Evolutionary conservation across 2,888 invertebrate genomes (phyloP), one percentile per base, ranked within the genome.

Genomic region (Caenorhabditis becei): DNA sequence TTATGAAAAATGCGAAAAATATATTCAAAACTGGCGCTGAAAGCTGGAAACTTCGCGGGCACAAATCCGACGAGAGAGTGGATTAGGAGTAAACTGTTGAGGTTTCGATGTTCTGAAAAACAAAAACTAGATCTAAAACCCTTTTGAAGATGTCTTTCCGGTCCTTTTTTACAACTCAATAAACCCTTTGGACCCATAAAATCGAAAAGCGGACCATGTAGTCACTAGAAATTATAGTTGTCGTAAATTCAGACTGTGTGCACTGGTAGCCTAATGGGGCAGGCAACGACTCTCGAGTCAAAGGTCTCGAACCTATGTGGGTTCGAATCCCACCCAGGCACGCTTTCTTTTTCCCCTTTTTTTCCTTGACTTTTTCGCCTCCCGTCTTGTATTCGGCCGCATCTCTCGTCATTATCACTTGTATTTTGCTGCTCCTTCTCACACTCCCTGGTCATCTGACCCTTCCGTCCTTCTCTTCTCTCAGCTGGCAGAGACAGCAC

Each of bases 371-470:
- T 7, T 32, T 7, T 10, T 7, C 32, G 10, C 41, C 41, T 41
- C 41, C 41, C 41, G 2, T 41, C 41, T 41, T 41, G 47, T 47
- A 18, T 18, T 20, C 18, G 35, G n/a, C 14, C 41, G 7, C 32
- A 32, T 51, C 51, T 28, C 28, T 49, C 44, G n/a, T 26, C 20
- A n/a, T 23, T 58, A 70, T 59, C 47, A 47, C n/a, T 20, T 47
- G 54, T 54, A 51, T 23, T 70, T 24, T 49, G n/a, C 20, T 63
- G 70, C 70, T 70, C 58, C 44, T 47, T 47, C 59, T 51, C 70
- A 61, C 70, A 61, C 70, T 61, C 70, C 51, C 11, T 18, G 51
- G 59, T 70, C 70, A 70, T 70, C 70, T 70, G 70, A 70, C 70
- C 51, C 58, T 28, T 44, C n/a, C 66, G 67, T 56, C 67, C 67